phyloP scores from a whole-genome alignment of 2,113 vertebrate species.

The Phodopus roborovskii region DNA sequence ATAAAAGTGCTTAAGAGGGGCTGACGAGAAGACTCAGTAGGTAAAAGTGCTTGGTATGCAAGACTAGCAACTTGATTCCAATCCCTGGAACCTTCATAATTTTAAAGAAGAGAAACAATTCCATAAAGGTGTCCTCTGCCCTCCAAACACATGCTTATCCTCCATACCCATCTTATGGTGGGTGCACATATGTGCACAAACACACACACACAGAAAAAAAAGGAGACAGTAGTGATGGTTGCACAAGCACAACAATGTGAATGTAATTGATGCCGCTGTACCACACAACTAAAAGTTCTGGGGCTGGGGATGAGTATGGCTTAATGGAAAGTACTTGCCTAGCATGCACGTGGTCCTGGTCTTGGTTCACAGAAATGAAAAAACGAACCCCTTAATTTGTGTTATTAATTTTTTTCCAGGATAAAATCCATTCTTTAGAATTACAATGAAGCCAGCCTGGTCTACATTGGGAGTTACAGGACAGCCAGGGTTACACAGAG shows the following conservation, averaged over 20 bases:
- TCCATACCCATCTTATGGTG: neutral
- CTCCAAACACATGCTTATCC: neutral
- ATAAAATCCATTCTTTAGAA: neutral
- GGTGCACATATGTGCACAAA: neutral
- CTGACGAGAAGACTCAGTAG: neutral
- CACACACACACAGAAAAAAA: neutral
- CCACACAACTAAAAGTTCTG: neutral
- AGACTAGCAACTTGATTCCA: neutral
- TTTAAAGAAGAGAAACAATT: neutral
- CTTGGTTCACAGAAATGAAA: neutral
- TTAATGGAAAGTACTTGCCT: neutral
- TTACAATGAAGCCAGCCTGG: neutral
- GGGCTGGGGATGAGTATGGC: neutral
- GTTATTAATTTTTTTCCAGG: neutral
- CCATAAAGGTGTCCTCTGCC: neutral
- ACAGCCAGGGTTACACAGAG: neutral
- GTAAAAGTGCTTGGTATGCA: neutral
- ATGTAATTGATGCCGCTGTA: neutral
- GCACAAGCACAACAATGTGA: neutral
- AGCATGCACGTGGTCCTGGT: neutral
- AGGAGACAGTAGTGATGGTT: neutral
- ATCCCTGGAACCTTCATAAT: neutral
- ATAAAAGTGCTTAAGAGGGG: neutral
- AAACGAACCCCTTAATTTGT: neutral
- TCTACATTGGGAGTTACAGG: neutral